Base-by-base conservation (phyloP, 2,797 vertebrate genomes). In the Xiphophorus birchmanni region DNA sequence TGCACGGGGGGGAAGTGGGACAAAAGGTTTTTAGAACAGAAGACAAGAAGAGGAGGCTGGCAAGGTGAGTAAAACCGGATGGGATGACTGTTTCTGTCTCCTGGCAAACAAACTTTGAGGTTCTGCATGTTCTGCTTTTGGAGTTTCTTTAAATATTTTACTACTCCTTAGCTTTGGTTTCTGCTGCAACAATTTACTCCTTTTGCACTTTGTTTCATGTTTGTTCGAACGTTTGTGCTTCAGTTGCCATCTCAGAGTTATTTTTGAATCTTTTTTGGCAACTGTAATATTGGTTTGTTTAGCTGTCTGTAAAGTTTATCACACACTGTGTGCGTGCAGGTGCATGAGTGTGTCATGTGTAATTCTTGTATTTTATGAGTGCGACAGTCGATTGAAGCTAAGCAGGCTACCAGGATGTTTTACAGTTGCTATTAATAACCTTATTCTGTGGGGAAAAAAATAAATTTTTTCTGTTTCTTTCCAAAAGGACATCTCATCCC, bases 111-210 rank as follows among this genome's bases (percentile, higher is more conserved):
- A 72, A 72, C 69, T 72, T 72, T 71, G 23, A n/a, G 67, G 11
- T 26, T 5, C 67, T 44, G 67, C 21, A 44, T 42, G 40, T 71
- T 54, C 83, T 58, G 76, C 84, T 88, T 88, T 87, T 82, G 69
- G 84, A 88, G 92, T 73, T 81, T 50, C 11, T 23, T 90, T 94
- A 45, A 90, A 92, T 93, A 78, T 93, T 94, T 94, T 75, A 94
- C 79, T 80, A 73, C 74, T 79, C 67, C 73, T 80, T 82, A 56
- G 79, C 85, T 85, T 88, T 83, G 50, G 75, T 81, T 79, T 85
- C 75, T 69, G 63, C 81, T 85, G 83, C 77, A 77, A 78, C 91
- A 90, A 84, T 93, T 94, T 90, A 83, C 65, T 82, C 84, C 85
- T 83, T 35, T 77, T 58, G 67, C 90, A 91, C 77, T 93, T 93